Base-by-base conservation (phyloP, 1,140 invertebrate species). In the Ylistrum balloti region DNA sequence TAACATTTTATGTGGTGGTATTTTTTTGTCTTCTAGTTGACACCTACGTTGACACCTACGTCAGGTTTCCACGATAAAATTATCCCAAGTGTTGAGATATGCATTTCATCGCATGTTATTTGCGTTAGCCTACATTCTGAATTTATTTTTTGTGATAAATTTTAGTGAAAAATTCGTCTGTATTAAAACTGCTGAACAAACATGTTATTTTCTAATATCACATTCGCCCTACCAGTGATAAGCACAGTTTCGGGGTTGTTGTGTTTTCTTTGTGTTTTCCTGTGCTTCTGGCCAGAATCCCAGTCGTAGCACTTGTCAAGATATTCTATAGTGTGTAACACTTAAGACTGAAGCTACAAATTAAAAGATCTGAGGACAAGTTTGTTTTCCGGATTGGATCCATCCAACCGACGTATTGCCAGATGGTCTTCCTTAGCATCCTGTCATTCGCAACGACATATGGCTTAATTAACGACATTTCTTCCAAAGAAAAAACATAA, bases 291-390 rank as follows among this genome's bases (percentile, higher is more conserved):
- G 22, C 56, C 56, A 11, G 56, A 1, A 5, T 74, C 56, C 56
- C 56, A n/a, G 22, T 74, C 56, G n/a, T 74, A 28, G 56, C n/a
- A 28, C 56, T 74, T 74, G 56, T 74, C 56, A 74, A 74, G 41
- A 45, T 74, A 28, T 74, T 74, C 56, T n/a, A 74, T 28, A 38
- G 35, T 74, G 22, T 74, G n/a, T 2, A 28, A 11, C 56, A n/a
- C 56, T 74, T 85, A 38, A 33, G 33, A n/a, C 56, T 85, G 3
- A 28, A 85, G 33, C 33, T 33, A 89, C 20, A 41, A 87, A 91
- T 3, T 17, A 56, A 87, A 17, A n/a, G 13, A 28, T 86, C 33
- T 32, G 28, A 20, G 33, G 56, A 17, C 38, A 11, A 34, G 32
- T 33, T 38, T 33, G 33, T 22, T 33, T 32, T 85, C 22, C 33